phyloP scores from a whole-genome alignment of 2,113 vertebrate genomes.

The Sminthopsis crassicaudata region DNA sequence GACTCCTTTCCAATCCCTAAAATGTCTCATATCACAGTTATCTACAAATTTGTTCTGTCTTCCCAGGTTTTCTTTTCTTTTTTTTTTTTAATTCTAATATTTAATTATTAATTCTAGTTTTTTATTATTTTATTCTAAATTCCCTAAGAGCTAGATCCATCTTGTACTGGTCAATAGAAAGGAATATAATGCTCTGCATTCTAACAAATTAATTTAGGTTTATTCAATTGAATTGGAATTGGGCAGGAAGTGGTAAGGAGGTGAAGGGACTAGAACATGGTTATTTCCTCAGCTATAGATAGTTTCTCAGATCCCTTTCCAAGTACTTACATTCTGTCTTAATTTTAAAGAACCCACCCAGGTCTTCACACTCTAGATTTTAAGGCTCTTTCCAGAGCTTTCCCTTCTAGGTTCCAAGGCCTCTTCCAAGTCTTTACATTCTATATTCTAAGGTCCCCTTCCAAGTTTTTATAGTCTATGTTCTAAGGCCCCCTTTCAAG shows the following conservation, averaged over 20 bases:
- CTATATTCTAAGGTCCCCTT: too few species aligned
- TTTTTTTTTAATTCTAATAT: too few species aligned
- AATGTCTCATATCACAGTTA: neutral
- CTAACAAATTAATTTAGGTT: neutral
- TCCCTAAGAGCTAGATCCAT: neutral
- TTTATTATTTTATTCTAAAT: neutral
- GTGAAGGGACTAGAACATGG: neutral
- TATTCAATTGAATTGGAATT: neutral
- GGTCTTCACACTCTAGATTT: neutral
- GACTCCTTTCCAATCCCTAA: neutral
- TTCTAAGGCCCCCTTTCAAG: too few species aligned
- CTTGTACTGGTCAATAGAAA: neutral
- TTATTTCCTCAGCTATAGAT: neutral
- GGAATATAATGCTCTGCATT: neutral
- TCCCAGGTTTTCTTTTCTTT: neutral
- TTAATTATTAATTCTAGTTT: too few species aligned
- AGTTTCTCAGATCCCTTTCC: neutral
- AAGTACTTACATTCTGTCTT: neutral
- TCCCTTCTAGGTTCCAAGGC: neutral
- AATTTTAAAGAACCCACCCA: neutral
- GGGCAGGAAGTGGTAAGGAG: rapidly evolving
- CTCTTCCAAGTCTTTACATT: too few species aligned
- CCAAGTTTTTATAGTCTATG: too few species aligned
- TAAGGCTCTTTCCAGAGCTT: neutral
- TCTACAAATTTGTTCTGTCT: neutral